Base-by-base conservation (phyloP, 2,113 vertebrate genomes). In the Rhinolophus sinicus region DNA sequence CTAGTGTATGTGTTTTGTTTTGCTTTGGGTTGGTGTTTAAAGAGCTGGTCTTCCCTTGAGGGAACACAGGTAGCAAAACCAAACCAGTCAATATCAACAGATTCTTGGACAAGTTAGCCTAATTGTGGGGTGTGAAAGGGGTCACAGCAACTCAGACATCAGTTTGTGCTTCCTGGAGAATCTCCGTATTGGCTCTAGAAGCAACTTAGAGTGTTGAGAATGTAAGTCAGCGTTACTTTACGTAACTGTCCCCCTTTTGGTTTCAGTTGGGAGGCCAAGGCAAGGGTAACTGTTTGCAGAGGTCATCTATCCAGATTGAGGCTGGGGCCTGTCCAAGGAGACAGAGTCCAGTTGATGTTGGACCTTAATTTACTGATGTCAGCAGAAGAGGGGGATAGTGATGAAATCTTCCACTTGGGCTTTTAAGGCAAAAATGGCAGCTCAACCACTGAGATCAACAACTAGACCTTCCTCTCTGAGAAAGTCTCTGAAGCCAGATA, bases 281-380 rank as follows among this genome's bases (percentile, higher is more conserved):
- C 96, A 95, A 94, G 92, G 93, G 90, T 96, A 26, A 93, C 75
- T 62, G 5, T 47, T 92, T 56, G 5, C 8, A 56, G 81, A 93
- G 52, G 70, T 73, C 60, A 70, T 50, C 50, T 16, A 5, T 80
- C 83, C 30, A 58, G 60, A 84, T 14, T 9, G 67, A 76, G 64
- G 60, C 62, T 95, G 94, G 89, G 78, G 5, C 62, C 84, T 60
- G 30, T 92, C 96, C 97, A 93, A 95, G 80, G 84, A 84, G 96
- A 28, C 96, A 97, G 96, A 97, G 96, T 98, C 94, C 96, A 87
- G 95, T 12, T 97, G 97, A 97, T 9, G 72, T 95, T 97, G 95
- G 97, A 80, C 62, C 28, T 84, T 87, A 80, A 52, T 24, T 28
- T 70, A n/a, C 64, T 70, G 33, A 47, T 65, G 84, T 95, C 95